Percentiles rank a stretch among this genome's conserved stretches.
Conservation (phyloP, 2,113 vertebrate genomes). For the Octodon degus region DNA sequence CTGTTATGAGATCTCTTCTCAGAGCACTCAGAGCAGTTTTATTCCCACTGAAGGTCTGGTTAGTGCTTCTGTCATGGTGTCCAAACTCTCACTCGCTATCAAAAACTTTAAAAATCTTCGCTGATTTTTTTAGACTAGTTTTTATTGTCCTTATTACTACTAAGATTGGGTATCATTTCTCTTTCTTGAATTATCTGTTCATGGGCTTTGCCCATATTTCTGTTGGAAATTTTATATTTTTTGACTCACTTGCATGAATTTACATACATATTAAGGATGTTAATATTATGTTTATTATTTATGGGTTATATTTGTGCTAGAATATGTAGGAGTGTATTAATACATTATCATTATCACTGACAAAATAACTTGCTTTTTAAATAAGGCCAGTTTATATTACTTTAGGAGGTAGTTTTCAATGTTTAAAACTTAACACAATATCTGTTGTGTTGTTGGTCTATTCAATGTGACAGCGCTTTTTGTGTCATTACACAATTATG, state of each 20-base stretch:
- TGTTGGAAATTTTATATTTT: neutral
- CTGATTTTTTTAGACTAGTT: neutral
- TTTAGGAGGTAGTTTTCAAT: slow-evolving; percentile 46
- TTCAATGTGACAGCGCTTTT: neutral
- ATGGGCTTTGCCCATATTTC: slow-evolving; percentile 15
- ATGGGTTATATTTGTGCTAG: slow-evolving; percentile 9
- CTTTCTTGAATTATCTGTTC: slow-evolving; percentile 6
- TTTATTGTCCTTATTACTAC: neutral
- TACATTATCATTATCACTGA: neutral
- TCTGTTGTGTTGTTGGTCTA: neutral
- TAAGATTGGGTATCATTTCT: neutral
- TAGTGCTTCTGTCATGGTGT: neutral
- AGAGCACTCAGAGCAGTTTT: neutral
- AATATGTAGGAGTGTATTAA: neutral
- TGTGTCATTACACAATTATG: neutral
- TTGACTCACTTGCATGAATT: neutral
- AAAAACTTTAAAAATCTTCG: slow-evolving; percentile 26
- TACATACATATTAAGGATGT: neutral
- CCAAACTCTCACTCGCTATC: neutral
- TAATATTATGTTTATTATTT: slow-evolving; percentile 50
- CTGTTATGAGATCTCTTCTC: neutral
- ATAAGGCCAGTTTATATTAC: slow-evolving; percentile 20
- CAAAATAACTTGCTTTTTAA: slow-evolving; percentile 29
- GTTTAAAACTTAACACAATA: slow-evolving; percentile 30
- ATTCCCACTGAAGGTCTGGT: neutral